These are phyloP conservation scores for Dermochelys coriacea DNA, from an alignment of 2,797 vertebrate species.

Conservation along the genomic window DNA sequence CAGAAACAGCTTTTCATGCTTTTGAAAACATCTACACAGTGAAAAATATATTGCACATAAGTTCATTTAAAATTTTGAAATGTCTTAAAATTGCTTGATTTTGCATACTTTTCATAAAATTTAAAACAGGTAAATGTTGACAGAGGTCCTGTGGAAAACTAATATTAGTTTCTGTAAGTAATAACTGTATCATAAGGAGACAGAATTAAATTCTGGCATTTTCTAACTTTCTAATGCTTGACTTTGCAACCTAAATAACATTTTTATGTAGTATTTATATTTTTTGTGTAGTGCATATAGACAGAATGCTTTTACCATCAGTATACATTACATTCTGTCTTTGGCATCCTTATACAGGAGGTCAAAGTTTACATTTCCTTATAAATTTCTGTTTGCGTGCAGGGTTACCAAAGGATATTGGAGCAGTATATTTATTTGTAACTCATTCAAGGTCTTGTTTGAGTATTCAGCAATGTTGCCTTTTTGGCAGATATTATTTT, in stretches of 20 bases:
- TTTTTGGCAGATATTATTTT: slow-evolving; percentile 52
- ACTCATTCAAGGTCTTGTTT: slow-evolving; percentile 39
- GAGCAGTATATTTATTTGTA: slow-evolving; percentile 59
- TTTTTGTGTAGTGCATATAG: not conserved
- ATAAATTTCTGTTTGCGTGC: not conserved
- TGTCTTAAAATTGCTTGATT: not conserved
- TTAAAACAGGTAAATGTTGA: not conserved
- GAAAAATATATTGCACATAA: not conserved
- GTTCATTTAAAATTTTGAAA: not conserved
- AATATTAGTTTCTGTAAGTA: not conserved
- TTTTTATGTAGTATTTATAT: not conserved
- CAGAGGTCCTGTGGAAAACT: not conserved
- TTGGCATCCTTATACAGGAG: too few relatives aligned
- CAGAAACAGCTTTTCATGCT: not conserved
- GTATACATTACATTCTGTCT: too few relatives aligned
- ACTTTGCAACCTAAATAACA: not conserved
- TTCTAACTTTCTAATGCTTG: not conserved
- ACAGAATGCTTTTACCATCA: not conserved
- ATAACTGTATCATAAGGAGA: not conserved
- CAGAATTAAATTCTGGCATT: not conserved
- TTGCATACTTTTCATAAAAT: not conserved
- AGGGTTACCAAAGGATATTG: not conserved
- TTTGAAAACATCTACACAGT: not conserved
- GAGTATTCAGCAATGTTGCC: slow-evolving; percentile 63
- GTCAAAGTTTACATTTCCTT: not conserved